Percentiles rank a stretch among this genome's conserved stretches.
Conservation (phyloP, 2,888 invertebrate species). For the Drosophila glabriapex region DNA sequence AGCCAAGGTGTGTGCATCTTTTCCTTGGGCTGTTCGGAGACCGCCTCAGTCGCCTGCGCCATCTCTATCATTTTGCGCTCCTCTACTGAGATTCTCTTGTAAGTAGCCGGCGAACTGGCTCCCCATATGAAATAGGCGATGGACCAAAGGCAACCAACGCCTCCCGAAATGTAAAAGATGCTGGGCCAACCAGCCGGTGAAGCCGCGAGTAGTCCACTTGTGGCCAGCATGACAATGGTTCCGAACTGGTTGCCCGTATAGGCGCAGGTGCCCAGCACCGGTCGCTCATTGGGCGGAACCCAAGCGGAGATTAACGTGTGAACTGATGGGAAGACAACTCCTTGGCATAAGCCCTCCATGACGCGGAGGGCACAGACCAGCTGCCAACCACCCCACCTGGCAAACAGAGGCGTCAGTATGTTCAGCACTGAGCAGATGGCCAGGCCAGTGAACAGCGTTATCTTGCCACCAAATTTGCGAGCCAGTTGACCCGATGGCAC, state of each 20-base stretch:
- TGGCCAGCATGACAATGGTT: constrained; percentile 90
- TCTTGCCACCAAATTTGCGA: constrained; percentile 90
- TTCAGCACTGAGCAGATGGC: constrained; percentile 89
- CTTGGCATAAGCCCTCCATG: constrained; percentile 89
- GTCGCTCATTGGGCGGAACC: constrained; percentile 90
- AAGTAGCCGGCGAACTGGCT: constrained; percentile 88
- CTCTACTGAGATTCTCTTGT: constrained; percentile 87
- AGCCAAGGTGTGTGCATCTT: constrained; percentile 89
- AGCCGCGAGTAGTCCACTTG: constrained; percentile 90
- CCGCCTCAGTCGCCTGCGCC: constrained; percentile 83
- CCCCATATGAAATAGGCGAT: constrained; percentile 88
- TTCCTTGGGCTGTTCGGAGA: constrained; percentile 57
- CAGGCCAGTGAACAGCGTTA: constrained; percentile 87
- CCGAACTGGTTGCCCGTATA: constrained; percentile 92
- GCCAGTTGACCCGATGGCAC: constrained; percentile 90
- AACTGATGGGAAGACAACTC: constrained; percentile 89
- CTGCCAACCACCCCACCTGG: constrained; percentile 88
- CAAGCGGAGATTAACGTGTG: constrained; percentile 90
- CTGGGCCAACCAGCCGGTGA: constrained; percentile 91
- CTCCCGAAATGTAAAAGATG: constrained; percentile 91
- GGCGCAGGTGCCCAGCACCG: constrained; percentile 88
- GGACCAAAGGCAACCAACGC: constrained; percentile 88
- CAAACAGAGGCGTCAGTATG: constrained; percentile 89
- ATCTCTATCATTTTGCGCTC: constrained; percentile 90
- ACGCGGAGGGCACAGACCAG: constrained; percentile 88